Evolutionary conservation across 2,113 vertebrate genomes (phyloP).

Genomic region (Solea solea): DNA sequence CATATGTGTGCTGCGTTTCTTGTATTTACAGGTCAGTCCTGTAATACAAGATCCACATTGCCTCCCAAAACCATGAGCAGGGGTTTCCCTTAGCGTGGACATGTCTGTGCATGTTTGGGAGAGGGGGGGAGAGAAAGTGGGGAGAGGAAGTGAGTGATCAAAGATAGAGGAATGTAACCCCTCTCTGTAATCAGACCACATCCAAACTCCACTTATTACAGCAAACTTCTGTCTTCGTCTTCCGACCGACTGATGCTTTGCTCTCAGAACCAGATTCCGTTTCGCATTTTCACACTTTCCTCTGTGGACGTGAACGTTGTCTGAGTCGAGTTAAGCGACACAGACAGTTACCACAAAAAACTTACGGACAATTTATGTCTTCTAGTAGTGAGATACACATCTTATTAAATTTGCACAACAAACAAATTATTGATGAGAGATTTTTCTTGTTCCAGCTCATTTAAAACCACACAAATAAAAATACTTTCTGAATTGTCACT

Average conservation of each 20-base stretch:
- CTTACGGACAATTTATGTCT: too few relatives aligned
- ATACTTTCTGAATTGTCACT: too few relatives aligned
- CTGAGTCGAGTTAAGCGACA: neutral
- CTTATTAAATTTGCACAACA: too few relatives aligned
- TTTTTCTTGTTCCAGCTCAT: too few relatives aligned
- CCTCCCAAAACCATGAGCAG: conserved; percentile 21
- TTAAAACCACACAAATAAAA: too few relatives aligned
- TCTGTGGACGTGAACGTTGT: neutral
- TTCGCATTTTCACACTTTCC: neutral
- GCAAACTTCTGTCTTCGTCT: neutral
- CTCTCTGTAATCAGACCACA: neutral
- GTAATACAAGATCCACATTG: conserved; percentile 38
- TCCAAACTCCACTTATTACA: conserved; percentile 14
- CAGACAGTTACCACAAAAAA: too few relatives aligned
- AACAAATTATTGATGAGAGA: too few relatives aligned
- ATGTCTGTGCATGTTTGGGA: conserved; percentile 51
- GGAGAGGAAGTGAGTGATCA: conserved; percentile 2
- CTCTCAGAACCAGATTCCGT: conserved; percentile 4
- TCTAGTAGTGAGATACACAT: too few relatives aligned
- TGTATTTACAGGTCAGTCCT: conserved; percentile 28
- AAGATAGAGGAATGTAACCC: conserved; percentile 26
- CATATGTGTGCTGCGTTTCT: too few relatives aligned
- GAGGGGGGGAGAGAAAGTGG: neutral
- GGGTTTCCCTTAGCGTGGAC: conserved; percentile 47
- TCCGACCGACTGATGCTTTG: neutral